Base-by-base conservation (phyloP, 2,797 vertebrate genomes). In the Falco peregrinus region DNA sequence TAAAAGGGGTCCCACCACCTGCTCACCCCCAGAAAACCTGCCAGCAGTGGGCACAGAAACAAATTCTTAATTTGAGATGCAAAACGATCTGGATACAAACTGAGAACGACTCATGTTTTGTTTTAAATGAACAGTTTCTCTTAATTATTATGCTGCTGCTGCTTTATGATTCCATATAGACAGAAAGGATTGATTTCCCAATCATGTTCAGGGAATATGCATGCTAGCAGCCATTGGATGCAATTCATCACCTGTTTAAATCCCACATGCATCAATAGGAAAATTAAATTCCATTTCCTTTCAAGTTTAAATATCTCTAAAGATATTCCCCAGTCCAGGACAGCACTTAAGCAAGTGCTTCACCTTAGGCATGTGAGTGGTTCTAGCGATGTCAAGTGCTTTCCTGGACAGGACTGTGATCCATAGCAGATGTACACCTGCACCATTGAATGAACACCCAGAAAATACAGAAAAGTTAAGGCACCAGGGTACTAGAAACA, bases 341-440 rank as follows among this genome's bases (percentile, higher is more conserved):
- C 31, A 39, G 69, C 41, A 41, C 41, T 78, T 29, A 25, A 65
- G 45, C 21, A 68, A 80, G 61, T 64, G 24, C 39, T 80, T 82
- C 63, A 68, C 56, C 86, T 87, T n/a, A 28, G 54, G 60, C 54
- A 80, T 4, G 11, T 56, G 90, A 94, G 78, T 33, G 51, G 63
- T 95, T 74, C 75, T 91, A 92, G 93, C 69, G 79, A 96, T 92
- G 95, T 95, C 97, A 97, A 96, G 82, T 51, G 84, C 57, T 96
- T 96, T 94, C 73, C 70, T 95, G 96, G 73, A 15, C 61, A 47
- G 93, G 83, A 71, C 71, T 89, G 95, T 97, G 95, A 97, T 92
- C 77, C 90, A 76, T 33, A 93, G 89, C 94, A 96, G 89, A 96
- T 29, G 80, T 51, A 59, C 95, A 94, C 95, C 89, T 96, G 96